A percentile compares a stretch with the other conserved stretches of the same genome.
These are phyloP conservation scores for Bugula neritina DNA, from an alignment of 2,888 invertebrate species.

Conservation along the genomic window DNA sequence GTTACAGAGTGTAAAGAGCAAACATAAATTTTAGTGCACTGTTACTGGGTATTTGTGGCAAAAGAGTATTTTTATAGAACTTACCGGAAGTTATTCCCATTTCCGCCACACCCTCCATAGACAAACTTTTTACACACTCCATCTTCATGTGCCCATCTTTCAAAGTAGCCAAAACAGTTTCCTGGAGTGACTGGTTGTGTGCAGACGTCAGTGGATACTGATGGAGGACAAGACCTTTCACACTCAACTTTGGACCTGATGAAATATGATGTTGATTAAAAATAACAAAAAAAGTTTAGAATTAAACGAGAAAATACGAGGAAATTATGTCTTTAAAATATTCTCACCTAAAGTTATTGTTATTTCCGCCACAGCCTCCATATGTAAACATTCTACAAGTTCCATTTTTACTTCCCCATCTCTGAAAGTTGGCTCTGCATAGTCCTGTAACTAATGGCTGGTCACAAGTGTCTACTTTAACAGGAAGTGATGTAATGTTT, in stretches of 20 bases:
- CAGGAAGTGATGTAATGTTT: background rate
- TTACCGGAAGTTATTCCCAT: background rate
- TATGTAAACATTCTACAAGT: background rate
- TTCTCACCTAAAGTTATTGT: background rate
- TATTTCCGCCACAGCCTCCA: background rate
- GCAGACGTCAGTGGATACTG: background rate
- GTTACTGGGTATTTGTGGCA: too few species aligned
- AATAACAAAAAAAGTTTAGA: background rate
- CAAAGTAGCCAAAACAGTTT: background rate
- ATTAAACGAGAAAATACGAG: background rate
- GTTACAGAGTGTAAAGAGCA: too few species aligned
- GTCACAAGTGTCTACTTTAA: background rate
- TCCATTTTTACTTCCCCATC: background rate
- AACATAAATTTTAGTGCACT: too few species aligned
- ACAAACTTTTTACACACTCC: background rate
- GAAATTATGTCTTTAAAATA: too few species aligned
- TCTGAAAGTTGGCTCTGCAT: background rate
- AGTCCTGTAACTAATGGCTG: background rate
- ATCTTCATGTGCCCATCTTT: background rate
- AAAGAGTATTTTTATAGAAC: too few species aligned
- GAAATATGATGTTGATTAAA: background rate
- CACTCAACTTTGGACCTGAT: background rate
- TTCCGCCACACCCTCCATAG: background rate
- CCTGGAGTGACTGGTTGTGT: background rate
- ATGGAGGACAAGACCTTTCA: background rate